A percentile compares a stretch with the other conserved stretches of the same genome.
Conservation (phyloP, 2,888 invertebrate species). For the Chymomyza amoena region DNA sequence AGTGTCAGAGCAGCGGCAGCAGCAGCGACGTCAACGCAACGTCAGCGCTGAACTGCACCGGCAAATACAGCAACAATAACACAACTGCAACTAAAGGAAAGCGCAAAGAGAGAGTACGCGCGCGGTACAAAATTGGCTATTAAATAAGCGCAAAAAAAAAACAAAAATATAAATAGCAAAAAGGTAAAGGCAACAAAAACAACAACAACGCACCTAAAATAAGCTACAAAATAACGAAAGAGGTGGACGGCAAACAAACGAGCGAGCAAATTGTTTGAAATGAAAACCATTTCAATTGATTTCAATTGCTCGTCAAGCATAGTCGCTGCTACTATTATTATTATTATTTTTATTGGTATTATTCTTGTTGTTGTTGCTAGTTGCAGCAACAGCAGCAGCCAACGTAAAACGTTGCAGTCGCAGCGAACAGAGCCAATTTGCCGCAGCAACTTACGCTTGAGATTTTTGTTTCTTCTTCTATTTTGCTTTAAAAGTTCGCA, state of each 20-base stretch:
- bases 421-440: neutral
- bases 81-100: constrained; percentile 31
- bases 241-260: neutral
- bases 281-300: constrained; percentile 56
- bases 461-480: constrained; percentile 25
- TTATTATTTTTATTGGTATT: neutral
- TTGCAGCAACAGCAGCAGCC: neutral
- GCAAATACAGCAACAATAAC: constrained; percentile 37
- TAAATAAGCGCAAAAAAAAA: constrained; percentile 40
- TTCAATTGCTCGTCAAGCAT: constrained; percentile 51
- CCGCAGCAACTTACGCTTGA: constrained; percentile 19
- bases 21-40: constrained; percentile 46
- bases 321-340: neutral
- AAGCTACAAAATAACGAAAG: constrained; percentile 14
- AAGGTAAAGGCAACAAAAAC: constrained; percentile 64
- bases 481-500: constrained; percentile 45
- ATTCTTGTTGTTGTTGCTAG: neutral
- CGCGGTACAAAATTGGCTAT: neutral
- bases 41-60: constrained; percentile 28
- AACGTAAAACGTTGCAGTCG: neutral
- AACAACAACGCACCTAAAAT: constrained; percentile 41
- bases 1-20: constrained; percentile 9
- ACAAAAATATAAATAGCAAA: constrained; percentile 32
- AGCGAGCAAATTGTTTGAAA: constrained; percentile 13
- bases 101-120: neutral